Evolutionary conservation across 2,797 vertebrate genomes (phyloP).

Genomic region (Morelia viridis): DNA sequence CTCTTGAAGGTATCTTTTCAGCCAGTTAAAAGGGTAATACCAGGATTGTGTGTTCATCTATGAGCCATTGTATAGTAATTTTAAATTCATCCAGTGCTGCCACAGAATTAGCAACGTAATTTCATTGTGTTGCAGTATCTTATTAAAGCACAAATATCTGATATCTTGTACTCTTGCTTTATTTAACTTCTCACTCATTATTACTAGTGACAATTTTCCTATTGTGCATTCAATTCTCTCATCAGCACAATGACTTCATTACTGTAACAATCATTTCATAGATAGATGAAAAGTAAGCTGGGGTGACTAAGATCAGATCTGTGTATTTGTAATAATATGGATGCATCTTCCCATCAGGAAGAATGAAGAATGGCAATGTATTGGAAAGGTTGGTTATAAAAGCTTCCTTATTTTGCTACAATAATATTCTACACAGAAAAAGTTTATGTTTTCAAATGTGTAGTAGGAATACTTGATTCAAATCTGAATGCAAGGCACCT

Average conservation of each 20-base stretch:
- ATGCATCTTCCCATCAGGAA: conserved; percentile 67
- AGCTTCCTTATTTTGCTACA: conserved; percentile 64
- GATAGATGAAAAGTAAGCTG: conserved; percentile 73
- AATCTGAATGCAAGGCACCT: conserved; percentile 15
- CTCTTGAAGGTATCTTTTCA: conserved; percentile 63
- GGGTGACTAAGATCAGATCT: conserved; percentile 78
- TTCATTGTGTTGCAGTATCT: conserved; percentile 79
- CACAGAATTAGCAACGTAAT: conserved; percentile 82
- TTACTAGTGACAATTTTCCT: conserved; percentile 81
- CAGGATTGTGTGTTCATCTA: conserved; percentile 75
- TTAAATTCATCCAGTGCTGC: conserved; percentile 79
- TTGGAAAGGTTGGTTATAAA: conserved; percentile 35
- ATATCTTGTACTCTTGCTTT: conserved; percentile 79
- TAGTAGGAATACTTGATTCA: conserved; percentile 43
- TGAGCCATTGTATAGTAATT: conserved; percentile 76
- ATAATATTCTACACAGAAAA: conserved; percentile 60
- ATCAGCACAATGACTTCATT: conserved; percentile 80
- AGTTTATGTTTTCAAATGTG: conserved; percentile 46
- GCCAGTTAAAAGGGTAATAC: conserved; percentile 69
- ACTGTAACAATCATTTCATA: conserved; percentile 77
- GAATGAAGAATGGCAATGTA: not conserved
- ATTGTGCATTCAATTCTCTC: conserved; percentile 77
- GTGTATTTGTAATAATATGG: conserved; percentile 70
- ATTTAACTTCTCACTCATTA: conserved; percentile 81
- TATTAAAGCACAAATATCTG: conserved; percentile 80